A percentile compares a stretch with the other conserved stretches of the same genome.
phyloP scores from a whole-genome alignment of 2,888 invertebrate genomes.

The Scotopteryx bipunctaria region DNA sequence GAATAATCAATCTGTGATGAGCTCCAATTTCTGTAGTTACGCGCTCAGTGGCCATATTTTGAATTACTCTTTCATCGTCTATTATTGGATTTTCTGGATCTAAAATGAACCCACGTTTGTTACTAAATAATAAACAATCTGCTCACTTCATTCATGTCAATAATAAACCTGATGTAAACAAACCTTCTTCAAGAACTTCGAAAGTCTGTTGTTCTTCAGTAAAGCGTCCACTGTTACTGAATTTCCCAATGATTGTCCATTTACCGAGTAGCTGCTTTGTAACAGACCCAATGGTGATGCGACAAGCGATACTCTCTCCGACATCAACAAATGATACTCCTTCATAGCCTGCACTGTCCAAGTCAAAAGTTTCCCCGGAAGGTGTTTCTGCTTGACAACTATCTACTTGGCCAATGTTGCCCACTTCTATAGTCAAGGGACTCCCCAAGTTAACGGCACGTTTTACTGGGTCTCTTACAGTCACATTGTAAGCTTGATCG shows the following conservation, averaged over 20 bases:
- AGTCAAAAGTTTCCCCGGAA: conserved; percentile 33
- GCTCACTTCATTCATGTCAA: no score
- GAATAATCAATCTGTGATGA: conserved; percentile 44
- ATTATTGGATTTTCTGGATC: conserved; percentile 48
- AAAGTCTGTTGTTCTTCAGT: conserved; percentile 42
- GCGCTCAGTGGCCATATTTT: conserved; percentile 22
- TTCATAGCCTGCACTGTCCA: conserved; percentile 15
- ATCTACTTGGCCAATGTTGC: conserved; percentile 36
- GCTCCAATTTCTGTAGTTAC: conserved; percentile 38
- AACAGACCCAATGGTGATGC: conserved; percentile 44
- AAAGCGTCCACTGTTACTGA: conserved; percentile 42
- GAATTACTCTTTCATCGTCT: conserved; percentile 41
- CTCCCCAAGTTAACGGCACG: conserved; percentile 43
- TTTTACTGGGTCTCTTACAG: conserved; percentile 31
- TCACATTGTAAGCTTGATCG: conserved; percentile 51
- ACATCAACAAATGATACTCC: conserved; percentile 38
- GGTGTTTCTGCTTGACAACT: conserved; percentile 44
- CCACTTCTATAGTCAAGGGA: conserved; percentile 35
- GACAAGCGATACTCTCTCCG: conserved; percentile 34
- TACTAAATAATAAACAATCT: no score
- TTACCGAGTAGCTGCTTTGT: conserved; percentile 43
- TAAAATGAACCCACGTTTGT: conserved; percentile 34
- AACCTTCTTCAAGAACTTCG: conserved; percentile 50
- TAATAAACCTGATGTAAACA: conserved; percentile 14
- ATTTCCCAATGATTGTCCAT: conserved; percentile 53